These are phyloP conservation scores for Cetoscarus ocellatus DNA, from an alignment of 2,797 vertebrate genomes.

Conservation along the genomic window DNA sequence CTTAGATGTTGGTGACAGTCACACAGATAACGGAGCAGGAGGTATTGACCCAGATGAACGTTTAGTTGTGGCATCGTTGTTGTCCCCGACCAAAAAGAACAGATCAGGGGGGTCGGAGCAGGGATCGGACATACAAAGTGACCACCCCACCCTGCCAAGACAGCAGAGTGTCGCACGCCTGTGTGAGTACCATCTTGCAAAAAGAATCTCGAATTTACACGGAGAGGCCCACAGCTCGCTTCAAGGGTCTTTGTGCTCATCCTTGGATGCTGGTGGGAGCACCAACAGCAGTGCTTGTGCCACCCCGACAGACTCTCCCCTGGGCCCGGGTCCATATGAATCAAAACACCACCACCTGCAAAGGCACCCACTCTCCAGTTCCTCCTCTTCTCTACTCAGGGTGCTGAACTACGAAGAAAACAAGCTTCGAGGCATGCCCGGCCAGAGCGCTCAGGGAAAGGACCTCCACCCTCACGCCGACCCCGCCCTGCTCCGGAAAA, in stretches of 20 bases:
- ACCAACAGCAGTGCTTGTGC: conserved; percentile 89
- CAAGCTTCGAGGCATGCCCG: conserved; percentile 55
- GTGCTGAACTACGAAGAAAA: conserved; percentile 74
- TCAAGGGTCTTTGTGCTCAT: conserved; percentile 94
- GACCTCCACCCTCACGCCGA: conserved; percentile 93
- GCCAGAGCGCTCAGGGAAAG: conserved; percentile 86
- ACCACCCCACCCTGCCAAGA: conserved; percentile 86
- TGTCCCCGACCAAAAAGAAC: conserved; percentile 86
- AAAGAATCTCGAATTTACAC: conserved; percentile 93
- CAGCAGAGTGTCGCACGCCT: conserved; percentile 90
- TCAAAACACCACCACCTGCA: conserved; percentile 84
- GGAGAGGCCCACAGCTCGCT: conserved; percentile 92
- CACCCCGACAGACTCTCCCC: conserved; percentile 90
- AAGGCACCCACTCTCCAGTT: conserved; percentile 84
- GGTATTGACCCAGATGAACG: conserved; percentile 85
- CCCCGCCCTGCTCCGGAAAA: conserved; percentile 90
- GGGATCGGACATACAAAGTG: conserved; percentile 83
- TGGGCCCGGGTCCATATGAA: conserved; percentile 81
- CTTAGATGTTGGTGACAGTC: conserved; percentile 74
- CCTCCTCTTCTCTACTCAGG: conserved; percentile 80
- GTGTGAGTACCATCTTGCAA: conserved; percentile 94
- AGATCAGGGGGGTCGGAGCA: conserved; percentile 77
- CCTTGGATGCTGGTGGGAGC: conserved; percentile 92
- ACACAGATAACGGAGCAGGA: conserved; percentile 64
- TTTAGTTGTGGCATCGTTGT: conserved; percentile 77